Evolutionary conservation across 2,113 vertebrate species (phyloP).

Genomic region (Cebus imitator): DNA sequence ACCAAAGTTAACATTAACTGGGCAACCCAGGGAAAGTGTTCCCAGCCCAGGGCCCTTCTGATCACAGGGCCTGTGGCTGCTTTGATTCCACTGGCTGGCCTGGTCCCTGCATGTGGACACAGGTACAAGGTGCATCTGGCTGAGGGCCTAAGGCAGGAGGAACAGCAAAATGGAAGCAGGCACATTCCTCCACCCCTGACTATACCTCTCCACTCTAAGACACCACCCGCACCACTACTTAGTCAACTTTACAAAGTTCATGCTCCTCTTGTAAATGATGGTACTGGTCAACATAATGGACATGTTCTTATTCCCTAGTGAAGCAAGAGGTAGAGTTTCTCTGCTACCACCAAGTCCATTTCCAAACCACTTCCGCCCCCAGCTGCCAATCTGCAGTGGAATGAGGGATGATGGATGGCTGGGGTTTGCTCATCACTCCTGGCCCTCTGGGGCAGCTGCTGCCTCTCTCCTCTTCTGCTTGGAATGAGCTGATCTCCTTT

Average conservation of each 20-base stretch:
- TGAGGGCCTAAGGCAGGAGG: too few relatives aligned
- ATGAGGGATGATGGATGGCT: rapidly evolving
- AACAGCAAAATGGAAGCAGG: not conserved
- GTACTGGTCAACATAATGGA: not conserved
- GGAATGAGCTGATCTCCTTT: not conserved
- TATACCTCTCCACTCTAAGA: not conserved
- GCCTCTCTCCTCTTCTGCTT: not conserved
- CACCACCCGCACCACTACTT: rapidly evolving
- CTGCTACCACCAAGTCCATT: not conserved
- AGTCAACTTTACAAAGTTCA: not conserved
- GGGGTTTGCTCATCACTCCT: not conserved
- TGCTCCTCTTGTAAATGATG: not conserved
- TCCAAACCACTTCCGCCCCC: not conserved
- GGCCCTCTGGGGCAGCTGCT: rapidly evolving
- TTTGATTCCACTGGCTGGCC: rapidly evolving
- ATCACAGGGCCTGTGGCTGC: not conserved
- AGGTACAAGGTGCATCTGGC: not conserved
- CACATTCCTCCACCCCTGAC: not conserved
- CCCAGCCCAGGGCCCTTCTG: not conserved
- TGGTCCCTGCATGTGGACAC: not conserved
- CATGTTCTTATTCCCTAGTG: not conserved
- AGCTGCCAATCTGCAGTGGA: rapidly evolving
- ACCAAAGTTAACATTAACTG: not conserved
- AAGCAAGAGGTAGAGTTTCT: not conserved
- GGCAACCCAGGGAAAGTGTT: not conserved